Evolutionary conservation across 2,797 vertebrate species (phyloP).

Genomic region (Galaxias olidus): DNA sequence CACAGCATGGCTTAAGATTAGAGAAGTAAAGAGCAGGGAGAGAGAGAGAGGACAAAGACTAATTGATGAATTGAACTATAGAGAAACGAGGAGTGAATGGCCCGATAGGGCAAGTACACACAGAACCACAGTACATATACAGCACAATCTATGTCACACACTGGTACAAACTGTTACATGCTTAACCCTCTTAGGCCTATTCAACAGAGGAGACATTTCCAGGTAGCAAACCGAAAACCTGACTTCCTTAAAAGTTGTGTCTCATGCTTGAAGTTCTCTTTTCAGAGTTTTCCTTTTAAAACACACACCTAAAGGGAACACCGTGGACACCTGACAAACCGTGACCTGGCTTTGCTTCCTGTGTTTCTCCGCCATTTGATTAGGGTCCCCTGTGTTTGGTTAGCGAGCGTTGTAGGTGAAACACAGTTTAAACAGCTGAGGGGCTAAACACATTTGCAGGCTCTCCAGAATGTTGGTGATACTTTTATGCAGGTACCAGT

Average conservation of each 20-base stretch:
- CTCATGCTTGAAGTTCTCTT: not conserved
- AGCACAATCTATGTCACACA: too few relatives aligned
- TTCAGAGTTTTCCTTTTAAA: not conserved
- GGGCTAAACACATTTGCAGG: not conserved
- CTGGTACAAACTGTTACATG: too few relatives aligned
- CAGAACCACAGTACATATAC: too few relatives aligned
- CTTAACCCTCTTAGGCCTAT: too few relatives aligned
- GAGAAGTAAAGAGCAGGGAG: conserved; percentile 14
- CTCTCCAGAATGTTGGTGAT: too few relatives aligned
- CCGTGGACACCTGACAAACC: not conserved
- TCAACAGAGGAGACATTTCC: too few relatives aligned
- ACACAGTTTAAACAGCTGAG: conserved; percentile 9
- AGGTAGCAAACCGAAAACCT: too few relatives aligned
- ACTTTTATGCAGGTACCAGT: too few relatives aligned
- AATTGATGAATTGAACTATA: too few relatives aligned
- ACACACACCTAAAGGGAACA: not conserved
- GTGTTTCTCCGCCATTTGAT: conserved; percentile 12
- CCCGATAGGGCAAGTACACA: too few relatives aligned
- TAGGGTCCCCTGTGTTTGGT: not conserved
- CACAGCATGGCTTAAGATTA: conserved; percentile 36
- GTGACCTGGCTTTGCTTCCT: conserved; percentile 10
- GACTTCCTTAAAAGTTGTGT: too few relatives aligned
- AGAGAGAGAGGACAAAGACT: conserved; percentile 14
- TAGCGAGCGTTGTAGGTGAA: not conserved
- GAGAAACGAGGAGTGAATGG: conserved; percentile 9